phyloP scores from a whole-genome alignment of 2,797 vertebrate genomes.

The Hydrophis major region DNA sequence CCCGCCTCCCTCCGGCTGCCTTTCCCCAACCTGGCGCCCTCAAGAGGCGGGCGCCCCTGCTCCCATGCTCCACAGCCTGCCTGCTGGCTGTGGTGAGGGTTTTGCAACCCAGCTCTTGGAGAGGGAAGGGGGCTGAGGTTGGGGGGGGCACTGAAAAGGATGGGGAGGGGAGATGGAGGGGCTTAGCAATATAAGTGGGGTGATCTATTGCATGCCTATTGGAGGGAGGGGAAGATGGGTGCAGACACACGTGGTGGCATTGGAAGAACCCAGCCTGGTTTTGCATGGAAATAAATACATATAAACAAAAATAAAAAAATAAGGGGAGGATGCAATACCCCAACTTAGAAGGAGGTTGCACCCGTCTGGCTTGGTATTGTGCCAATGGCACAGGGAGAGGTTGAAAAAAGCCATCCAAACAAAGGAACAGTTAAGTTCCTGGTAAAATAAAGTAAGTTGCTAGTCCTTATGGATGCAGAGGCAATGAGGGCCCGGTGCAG shows the following conservation, averaged over 20 bases:
- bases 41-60: neutral
- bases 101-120: neutral
- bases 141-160: neutral
- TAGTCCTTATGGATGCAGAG: neutral
- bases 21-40: neutral
- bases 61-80: neutral
- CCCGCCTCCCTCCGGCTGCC: neutral
- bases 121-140: neutral
- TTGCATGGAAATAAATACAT: too few species aligned
- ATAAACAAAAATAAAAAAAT: too few species aligned
- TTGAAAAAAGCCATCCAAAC: neutral
- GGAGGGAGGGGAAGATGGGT: neutral
- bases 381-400: neutral
- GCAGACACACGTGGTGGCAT: neutral
- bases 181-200: neutral
- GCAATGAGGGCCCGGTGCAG: rapidly evolving
- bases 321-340: too few species aligned
- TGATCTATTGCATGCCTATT: neutral
- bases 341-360: too few species aligned
- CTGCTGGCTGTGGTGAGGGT: neutral
- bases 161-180: too few species aligned
- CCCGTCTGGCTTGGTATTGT: neutral
- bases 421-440: neutral
- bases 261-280: neutral
- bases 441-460: neutral